phyloP scores from a whole-genome alignment of 2,113 vertebrate genomes.

The Megaleporinus macrocephalus region DNA sequence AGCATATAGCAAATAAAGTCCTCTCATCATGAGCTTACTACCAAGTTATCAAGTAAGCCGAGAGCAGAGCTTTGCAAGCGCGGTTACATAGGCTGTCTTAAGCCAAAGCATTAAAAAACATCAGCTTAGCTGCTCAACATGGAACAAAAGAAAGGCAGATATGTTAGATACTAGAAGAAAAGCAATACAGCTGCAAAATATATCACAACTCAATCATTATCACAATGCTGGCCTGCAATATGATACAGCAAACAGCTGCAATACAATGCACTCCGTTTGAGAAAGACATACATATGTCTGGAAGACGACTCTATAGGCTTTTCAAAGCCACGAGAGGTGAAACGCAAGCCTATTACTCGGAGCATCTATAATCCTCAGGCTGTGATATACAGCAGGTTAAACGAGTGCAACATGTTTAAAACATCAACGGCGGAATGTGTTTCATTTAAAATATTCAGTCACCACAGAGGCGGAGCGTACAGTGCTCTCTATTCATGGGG shows the following conservation, averaged over 20 bases:
- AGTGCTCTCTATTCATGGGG: constrained; percentile 6
- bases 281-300: neutral
- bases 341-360: neutral
- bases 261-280: neutral
- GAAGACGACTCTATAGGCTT: neutral
- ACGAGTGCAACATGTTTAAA: neutral
- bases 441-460: constrained; percentile 21
- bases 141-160: neutral
- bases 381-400: neutral
- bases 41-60: neutral
- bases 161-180: neutral
- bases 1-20: neutral
- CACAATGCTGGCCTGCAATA: neutral
- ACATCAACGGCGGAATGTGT: neutral
- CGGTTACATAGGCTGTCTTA: neutral
- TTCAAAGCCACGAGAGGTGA: neutral
- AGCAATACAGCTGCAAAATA: neutral
- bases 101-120: neutral
- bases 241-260: neutral
- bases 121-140: neutral
- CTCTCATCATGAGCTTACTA: neutral
- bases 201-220: neutral
- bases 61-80: neutral
- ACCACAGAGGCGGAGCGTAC: constrained; percentile 28
- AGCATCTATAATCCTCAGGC: neutral